These are phyloP conservation scores for Trachelus troglodyta DNA, from an alignment of 2,888 invertebrate genomes.

Conservation along the genomic window DNA sequence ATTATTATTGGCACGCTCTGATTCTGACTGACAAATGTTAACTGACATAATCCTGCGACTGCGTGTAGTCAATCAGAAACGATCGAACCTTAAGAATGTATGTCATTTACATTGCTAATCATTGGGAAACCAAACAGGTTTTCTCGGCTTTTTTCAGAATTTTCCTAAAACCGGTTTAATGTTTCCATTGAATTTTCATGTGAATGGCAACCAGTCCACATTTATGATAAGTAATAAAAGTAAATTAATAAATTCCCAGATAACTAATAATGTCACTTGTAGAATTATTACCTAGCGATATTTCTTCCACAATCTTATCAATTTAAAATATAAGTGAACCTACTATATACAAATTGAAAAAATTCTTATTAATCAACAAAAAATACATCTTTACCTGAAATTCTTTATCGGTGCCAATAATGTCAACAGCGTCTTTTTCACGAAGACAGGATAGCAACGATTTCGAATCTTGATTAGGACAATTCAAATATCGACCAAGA, in stretches of 20 bases:
- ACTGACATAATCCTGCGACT: not conserved
- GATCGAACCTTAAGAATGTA: not conserved
- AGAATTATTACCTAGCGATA: not conserved
- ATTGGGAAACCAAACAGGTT: not conserved
- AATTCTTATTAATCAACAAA: not conserved
- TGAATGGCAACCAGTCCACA: not conserved
- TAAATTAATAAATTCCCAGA: no score
- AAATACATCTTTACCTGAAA: conserved; percentile 72
- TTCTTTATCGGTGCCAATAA: conserved; percentile 74
- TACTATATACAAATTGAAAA: not conserved
- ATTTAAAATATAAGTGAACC: not conserved
- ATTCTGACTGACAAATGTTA: not conserved
- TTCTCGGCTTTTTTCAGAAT: not conserved
- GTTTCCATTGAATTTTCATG: not conserved
- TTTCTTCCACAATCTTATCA: not conserved
- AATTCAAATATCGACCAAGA: conserved; percentile 73
- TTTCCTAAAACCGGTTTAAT: not conserved
- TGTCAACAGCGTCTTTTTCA: conserved; percentile 71
- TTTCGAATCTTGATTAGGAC: conserved; percentile 69
- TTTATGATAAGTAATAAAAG: not conserved
- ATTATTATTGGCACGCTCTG: not conserved
- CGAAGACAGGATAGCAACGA: conserved; percentile 74
- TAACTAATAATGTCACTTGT: not conserved
- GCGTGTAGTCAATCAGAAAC: not conserved
- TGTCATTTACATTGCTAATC: not conserved